phyloP scores from a whole-genome alignment of 2,888 invertebrate genomes.

The Parelbella ahira region DNA sequence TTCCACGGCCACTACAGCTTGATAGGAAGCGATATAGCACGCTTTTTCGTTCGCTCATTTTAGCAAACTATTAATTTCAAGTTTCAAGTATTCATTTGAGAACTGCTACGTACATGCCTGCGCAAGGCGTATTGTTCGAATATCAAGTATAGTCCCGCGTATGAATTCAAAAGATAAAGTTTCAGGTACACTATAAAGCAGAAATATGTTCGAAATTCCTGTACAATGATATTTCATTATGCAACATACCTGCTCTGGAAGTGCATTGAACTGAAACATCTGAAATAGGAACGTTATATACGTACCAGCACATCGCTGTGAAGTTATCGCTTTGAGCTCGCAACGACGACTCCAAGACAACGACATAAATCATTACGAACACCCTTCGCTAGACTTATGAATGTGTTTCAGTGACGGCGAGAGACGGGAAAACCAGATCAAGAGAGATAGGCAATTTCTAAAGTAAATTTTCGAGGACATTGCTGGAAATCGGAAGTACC shows the following conservation, averaged over 20 bases:
- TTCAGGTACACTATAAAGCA: conserved; percentile 1
- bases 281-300: conserved; percentile 20
- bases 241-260: conserved; percentile 19
- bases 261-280: conserved; percentile 18
- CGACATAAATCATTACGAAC: conserved; percentile 21
- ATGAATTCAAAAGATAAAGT: conserved; percentile 12
- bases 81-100: too few relatives aligned
- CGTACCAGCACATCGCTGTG: conserved; percentile 6
- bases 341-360: conserved; percentile 18
- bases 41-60: too few relatives aligned
- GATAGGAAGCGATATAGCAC: too few relatives aligned
- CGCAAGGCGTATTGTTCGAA: too few relatives aligned
- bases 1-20: too few relatives aligned
- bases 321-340: conserved; percentile 24
- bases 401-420: background rate
- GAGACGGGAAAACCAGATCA: background rate
- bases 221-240: conserved; percentile 21
- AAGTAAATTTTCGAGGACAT: too few relatives aligned
- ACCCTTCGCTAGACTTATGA: conserved; percentile 2
- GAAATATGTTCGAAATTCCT: conserved; percentile 9
- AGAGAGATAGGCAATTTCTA: too few relatives aligned
- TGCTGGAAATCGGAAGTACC: too few relatives aligned
- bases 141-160: too few relatives aligned
- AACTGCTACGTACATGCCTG: too few relatives aligned
- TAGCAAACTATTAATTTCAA: too few relatives aligned